Evolutionary conservation across 2,113 vertebrate genomes (phyloP).

Genomic region (Sorex fumeus): DNA sequence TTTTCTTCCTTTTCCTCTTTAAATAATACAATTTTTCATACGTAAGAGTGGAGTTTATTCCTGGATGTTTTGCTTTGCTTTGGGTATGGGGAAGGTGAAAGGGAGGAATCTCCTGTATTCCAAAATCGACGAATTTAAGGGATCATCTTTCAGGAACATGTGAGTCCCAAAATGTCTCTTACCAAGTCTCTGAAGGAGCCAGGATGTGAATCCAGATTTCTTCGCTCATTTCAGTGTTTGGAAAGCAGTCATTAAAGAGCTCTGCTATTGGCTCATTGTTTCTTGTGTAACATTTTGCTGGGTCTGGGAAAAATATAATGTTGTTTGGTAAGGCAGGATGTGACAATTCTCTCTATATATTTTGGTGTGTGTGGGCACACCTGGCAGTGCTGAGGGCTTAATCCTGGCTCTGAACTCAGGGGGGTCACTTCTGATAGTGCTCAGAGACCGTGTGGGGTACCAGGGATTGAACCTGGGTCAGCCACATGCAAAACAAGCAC

Average conservation of each 20-base stretch:
- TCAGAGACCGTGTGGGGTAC: too few relatives aligned
- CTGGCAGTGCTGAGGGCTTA: too few relatives aligned
- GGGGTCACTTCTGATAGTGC: too few relatives aligned
- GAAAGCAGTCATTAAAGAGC: constrained; percentile 37
- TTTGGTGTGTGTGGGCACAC: too few relatives aligned
- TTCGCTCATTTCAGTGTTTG: constrained; percentile 15
- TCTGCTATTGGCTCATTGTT: constrained; percentile 40
- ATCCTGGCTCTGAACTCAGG: too few relatives aligned
- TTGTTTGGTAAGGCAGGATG: constrained; percentile 53
- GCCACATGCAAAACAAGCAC: too few relatives aligned
- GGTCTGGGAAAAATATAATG: neutral
- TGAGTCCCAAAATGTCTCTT: neutral
- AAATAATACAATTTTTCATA: constrained; percentile 9
- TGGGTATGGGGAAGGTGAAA: neutral
- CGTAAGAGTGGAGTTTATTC: neutral
- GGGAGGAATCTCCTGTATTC: constrained; percentile 13
- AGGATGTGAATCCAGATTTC: constrained; percentile 32
- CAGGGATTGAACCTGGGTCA: too few relatives aligned
- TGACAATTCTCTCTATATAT: neutral
- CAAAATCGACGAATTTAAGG: constrained; percentile 28
- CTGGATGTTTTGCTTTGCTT: constrained; percentile 27
- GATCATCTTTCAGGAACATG: neutral
- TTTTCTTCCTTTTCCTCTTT: neutral
- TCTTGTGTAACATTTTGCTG: neutral
- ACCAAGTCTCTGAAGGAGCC: constrained; percentile 38